phyloP scores from a whole-genome alignment of 2,797 vertebrate genomes.

The Adelosebastes latens region DNA sequence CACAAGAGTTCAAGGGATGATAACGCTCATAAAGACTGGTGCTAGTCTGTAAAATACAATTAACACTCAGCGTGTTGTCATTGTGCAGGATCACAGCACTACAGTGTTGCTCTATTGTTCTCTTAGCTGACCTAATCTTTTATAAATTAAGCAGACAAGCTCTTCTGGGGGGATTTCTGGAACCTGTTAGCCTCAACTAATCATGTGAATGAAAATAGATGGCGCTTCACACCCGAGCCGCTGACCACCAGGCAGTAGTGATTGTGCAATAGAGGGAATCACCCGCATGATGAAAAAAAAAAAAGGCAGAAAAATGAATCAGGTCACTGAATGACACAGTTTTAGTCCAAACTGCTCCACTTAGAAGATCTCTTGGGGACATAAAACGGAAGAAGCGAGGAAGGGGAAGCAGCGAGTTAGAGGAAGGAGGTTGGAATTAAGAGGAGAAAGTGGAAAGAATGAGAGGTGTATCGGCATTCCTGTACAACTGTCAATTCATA shows the following conservation, averaged over 20 bases:
- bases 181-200: slow-evolving; percentile 7
- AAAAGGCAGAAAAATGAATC: slow-evolving; percentile 62
- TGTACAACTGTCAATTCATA: slow-evolving; percentile 6
- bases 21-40: not conserved
- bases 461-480: not conserved
- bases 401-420: slow-evolving; percentile 14
- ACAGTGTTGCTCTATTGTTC: not conserved
- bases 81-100: not conserved
- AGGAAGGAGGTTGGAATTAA: slow-evolving; percentile 26
- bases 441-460: slow-evolving; percentile 12
- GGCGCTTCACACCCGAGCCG: not conserved
- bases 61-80: not conserved
- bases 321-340: slow-evolving; percentile 78
- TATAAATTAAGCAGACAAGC: slow-evolving; percentile 1
- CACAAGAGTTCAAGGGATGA: not conserved
- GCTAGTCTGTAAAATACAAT: not conserved
- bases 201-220: slow-evolving; percentile 33
- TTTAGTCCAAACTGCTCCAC: slow-evolving; percentile 71
- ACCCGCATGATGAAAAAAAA: slow-evolving; percentile 45
- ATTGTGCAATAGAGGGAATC: slow-evolving; percentile 66
- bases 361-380: slow-evolving; percentile 65
- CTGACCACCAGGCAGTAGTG: slow-evolving; percentile 27
- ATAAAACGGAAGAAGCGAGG: slow-evolving; percentile 17
- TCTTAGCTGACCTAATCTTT: not conserved
- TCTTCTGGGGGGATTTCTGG: not conserved